A percentile compares a stretch with the other conserved stretches of the same genome.
Evolutionary conservation across 2,797 vertebrate species (phyloP).

Genomic region (Galaxias olidus): DNA sequence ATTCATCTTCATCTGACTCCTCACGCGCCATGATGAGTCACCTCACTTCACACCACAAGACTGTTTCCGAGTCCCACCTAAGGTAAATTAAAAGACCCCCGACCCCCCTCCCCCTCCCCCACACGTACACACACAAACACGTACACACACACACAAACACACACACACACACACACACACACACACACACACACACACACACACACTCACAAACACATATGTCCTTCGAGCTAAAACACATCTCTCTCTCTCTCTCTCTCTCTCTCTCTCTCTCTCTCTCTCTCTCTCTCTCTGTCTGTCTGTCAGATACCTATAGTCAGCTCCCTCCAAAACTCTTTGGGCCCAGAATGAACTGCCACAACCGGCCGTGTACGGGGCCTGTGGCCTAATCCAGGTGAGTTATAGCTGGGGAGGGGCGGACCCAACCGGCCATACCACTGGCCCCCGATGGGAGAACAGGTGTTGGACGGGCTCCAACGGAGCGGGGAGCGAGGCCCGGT

Average conservation of each 20-base stretch:
- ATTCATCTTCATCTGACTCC: conserved; percentile 85
- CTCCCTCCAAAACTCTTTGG: no score
- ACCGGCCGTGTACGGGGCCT: no score
- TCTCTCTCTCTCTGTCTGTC: background rate
- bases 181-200: no score
- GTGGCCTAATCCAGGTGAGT: conserved; percentile 81
- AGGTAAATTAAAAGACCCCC: conserved; percentile 18
- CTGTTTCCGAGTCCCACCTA: no score
- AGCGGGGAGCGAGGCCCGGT: conserved; percentile 64
- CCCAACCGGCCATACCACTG: conserved; percentile 61
- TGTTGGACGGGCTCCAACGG: conserved; percentile 79
- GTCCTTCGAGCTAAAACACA: background rate
- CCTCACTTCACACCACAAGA: conserved; percentile 56
- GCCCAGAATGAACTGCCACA: no score
- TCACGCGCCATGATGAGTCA: conserved; percentile 64
- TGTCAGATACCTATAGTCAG: conserved; percentile 75
- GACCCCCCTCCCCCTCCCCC: background rate
- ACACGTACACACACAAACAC: no score
- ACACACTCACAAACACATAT: no score
- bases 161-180: no score
- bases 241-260: background rate
- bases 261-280: background rate
- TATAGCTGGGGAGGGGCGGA: conserved; percentile 78
- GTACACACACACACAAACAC: no score
- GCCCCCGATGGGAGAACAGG: conserved; percentile 81